Evolutionary conservation across 1,140 invertebrate species (phyloP).

Genomic region (Pseudomyrmex dendroicus): DNA sequence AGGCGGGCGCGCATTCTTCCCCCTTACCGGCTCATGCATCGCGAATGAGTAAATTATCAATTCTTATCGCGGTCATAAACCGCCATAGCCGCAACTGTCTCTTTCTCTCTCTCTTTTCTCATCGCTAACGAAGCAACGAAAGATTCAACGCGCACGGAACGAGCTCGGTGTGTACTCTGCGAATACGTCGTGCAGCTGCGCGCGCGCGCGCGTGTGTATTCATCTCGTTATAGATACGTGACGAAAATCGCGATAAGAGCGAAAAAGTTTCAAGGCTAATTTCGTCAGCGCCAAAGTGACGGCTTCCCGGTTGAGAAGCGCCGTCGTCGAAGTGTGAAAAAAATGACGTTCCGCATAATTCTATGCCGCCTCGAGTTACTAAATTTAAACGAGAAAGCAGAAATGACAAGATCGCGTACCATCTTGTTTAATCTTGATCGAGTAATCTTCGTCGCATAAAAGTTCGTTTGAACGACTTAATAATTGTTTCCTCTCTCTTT

Average conservation of each 20-base stretch:
- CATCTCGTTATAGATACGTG: neutral
- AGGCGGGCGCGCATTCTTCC: neutral
- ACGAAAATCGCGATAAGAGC: constrained; percentile 28
- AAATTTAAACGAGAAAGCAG: neutral
- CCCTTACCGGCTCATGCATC: neutral
- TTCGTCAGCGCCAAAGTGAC: neutral
- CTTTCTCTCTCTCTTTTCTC: neutral
- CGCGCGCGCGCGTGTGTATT: neutral
- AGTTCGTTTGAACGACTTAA: constrained; percentile 2
- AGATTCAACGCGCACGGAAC: constrained; percentile 13
- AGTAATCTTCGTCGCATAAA: constrained; percentile 16
- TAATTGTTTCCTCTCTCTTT: constrained; percentile 15
- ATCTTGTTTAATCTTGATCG: constrained; percentile 16
- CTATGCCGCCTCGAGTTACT: neutral
- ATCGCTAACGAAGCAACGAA: constrained; percentile 34
- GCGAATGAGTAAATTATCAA: constrained; percentile 35
- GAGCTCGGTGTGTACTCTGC: constrained; percentile 9
- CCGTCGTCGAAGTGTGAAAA: neutral
- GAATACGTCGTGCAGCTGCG: neutral
- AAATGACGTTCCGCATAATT: neutral
- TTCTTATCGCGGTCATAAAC: constrained; percentile 45
- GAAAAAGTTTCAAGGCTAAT: constrained; percentile 15
- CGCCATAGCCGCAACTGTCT: neutral
- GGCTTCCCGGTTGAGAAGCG: neutral
- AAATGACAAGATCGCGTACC: constrained; percentile 41